Conservation (phyloP, 1,140 invertebrate species). For the Melitaea cinxia region DNA sequence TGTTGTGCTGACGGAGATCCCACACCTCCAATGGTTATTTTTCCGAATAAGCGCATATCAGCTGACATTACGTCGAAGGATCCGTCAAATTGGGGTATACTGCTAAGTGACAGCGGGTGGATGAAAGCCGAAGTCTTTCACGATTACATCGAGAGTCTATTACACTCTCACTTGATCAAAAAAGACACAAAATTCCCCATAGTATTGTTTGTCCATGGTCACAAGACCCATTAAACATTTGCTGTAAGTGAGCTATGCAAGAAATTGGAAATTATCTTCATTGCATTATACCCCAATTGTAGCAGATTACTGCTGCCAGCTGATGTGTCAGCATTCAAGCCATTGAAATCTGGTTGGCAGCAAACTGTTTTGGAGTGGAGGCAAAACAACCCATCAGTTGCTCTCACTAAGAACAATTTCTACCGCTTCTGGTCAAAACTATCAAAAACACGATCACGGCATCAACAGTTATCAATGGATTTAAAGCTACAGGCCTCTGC, state of each 20-base stretch:
- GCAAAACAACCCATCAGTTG: slow-evolving; percentile 13
- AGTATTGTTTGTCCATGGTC: slow-evolving; percentile 64
- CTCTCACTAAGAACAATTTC: background rate
- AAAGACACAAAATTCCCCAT: slow-evolving; percentile 50
- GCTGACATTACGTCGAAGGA: slow-evolving; percentile 9
- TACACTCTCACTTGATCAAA: slow-evolving; percentile 47
- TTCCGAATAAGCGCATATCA: slow-evolving; percentile 27
- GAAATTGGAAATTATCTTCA: slow-evolving; percentile 54
- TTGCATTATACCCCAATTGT: slow-evolving; percentile 60
- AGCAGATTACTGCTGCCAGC: slow-evolving; percentile 61
- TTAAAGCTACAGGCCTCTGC: slow-evolving; percentile 1
- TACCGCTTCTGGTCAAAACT: background rate
- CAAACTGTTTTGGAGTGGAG: slow-evolving; percentile 38
- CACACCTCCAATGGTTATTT: slow-evolving; percentile 23
- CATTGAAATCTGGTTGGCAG: slow-evolving; percentile 53
- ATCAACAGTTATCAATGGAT: too few relatives aligned
- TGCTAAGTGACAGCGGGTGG: slow-evolving; percentile 23
- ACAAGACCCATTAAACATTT: slow-evolving; percentile 55
- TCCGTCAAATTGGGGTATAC: slow-evolving; percentile 23
- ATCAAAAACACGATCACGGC: too few relatives aligned
- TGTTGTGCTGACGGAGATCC: slow-evolving; percentile 23
- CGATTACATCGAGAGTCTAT: slow-evolving; percentile 51
- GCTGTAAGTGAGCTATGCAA: slow-evolving; percentile 47
- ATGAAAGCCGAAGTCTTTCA: slow-evolving; percentile 42
- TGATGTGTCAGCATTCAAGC: slow-evolving; percentile 60